These are phyloP conservation scores for Ornithorhynchus anatinus DNA, from an alignment of 2,113 vertebrate species.

Conservation along the genomic window DNA sequence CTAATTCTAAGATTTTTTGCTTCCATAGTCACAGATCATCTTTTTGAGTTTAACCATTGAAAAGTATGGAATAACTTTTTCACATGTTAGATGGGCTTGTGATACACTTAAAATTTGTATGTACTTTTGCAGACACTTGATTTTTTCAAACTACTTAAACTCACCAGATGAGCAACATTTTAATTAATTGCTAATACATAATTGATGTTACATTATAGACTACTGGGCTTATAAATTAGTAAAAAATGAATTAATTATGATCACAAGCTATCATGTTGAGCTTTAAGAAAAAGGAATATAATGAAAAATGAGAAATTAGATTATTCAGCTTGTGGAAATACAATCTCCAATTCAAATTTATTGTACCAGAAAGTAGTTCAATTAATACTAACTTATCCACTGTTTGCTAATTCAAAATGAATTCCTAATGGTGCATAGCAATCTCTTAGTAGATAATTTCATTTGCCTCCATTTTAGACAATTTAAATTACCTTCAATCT, in stretches of 20 bases:
- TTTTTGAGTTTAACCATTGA: no score
- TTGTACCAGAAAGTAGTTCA: slow-evolving; percentile 18
- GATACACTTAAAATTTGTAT: no score
- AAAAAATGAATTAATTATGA: not conserved
- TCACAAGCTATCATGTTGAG: not conserved
- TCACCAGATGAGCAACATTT: not conserved
- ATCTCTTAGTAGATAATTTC: not conserved
- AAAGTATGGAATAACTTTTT: no score
- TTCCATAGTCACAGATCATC: no score
- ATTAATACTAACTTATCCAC: slow-evolving; percentile 9
- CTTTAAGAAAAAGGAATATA: not conserved
- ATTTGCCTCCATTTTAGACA: not conserved
- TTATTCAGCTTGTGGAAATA: not conserved
- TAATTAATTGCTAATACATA: not conserved
- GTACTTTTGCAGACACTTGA: no score
- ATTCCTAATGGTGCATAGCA: not conserved
- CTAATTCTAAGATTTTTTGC: no score
- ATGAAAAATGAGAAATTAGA: not conserved
- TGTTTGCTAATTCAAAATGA: not conserved
- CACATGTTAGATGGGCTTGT: no score
- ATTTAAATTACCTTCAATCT: not conserved
- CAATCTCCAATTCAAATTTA: slow-evolving; percentile 22
- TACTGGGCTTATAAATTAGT: not conserved
- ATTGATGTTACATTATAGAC: not conserved
- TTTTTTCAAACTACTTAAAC: no score